Base-by-base conservation (phyloP, 2,888 invertebrate genomes). In the Synanthedon andrenaeformis region DNA sequence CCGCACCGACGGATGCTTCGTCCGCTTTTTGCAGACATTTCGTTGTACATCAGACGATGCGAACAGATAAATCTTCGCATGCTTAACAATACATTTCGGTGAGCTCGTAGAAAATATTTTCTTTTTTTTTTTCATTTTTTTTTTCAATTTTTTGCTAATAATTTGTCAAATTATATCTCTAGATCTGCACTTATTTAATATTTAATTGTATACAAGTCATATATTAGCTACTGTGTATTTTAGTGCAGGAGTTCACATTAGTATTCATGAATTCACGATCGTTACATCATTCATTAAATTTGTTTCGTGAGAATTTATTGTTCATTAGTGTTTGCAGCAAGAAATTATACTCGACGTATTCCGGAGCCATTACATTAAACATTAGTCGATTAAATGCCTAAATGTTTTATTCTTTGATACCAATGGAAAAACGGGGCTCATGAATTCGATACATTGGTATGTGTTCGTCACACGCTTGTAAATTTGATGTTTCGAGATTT, bases 1-100 rank as follows among this genome's bases (percentile, higher is more conserved):
- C 59, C 59, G 49, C 53, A 53, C 35, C 54, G 56, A 53, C 51
- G 58, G 56, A 57, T 57, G 56, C 56, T 55, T 51, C 51, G 53
- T 49, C 56, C 55, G 58, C 56, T 62, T 64, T 61, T 62, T 62
- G 59, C 60, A 45, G 52, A 49, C 59, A 55, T 59, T 59, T 58
- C 57, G 53, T 51, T 54, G 56, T 57, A 61, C 57, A 56, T 57
- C 58, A 59, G 56, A 42, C 59, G 58, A 59, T 54, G 53, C 51
- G 55, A 53, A 45, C 54, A 56, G 58, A 60, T 60, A 59, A 58
- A 60, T 59, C 59, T 55, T 56, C 50, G 57, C 58, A 57, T 58
- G 57, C 57, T 58, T 53, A 57, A 61, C 61, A 58, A 59, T 58
- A 58, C 58, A 55, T 56, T 58, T 53, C 57, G 55, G 51, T 50